Percentiles rank a stretch among this genome's conserved stretches.
phyloP scores from a whole-genome alignment of 2,888 invertebrate species.

The Plusia festucae region DNA sequence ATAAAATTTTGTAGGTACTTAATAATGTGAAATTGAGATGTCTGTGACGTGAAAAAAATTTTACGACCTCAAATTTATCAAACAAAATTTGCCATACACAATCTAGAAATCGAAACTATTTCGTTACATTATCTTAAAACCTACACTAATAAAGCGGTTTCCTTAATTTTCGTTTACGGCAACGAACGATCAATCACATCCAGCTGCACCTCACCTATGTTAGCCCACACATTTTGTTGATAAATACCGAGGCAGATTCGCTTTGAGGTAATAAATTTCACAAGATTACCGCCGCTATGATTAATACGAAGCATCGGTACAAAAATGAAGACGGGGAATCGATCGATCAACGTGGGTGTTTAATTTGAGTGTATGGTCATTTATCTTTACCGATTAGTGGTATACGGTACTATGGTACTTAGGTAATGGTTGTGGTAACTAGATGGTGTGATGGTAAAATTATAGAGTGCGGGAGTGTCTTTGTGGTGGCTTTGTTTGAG shows the following conservation, averaged over 20 bases:
- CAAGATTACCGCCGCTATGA: constrained; percentile 84
- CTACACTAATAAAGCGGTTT: constrained; percentile 1
- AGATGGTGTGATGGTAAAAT: constrained; percentile 47
- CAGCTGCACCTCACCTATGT: constrained; percentile 48
- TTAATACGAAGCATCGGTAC: constrained; percentile 82
- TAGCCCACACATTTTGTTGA: constrained; percentile 87
- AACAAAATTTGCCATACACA: no score
- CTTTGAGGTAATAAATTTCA: constrained; percentile 88
- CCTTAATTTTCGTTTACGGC: not conserved
- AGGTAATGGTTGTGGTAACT: constrained; percentile 73
- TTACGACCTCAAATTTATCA: no score
- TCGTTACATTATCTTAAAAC: not conserved
- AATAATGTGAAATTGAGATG: no score
- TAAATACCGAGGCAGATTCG: constrained; percentile 86
- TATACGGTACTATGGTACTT: constrained; percentile 56
- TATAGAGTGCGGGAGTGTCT: constrained; percentile 33
- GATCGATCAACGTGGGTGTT: constrained; percentile 88
- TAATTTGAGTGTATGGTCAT: constrained; percentile 83
- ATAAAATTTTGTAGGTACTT: no score
- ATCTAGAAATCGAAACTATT: not conserved
- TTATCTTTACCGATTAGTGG: constrained; percentile 82
- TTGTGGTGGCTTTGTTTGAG: constrained; percentile 35
- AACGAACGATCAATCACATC: constrained; percentile 46
- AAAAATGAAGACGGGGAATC: constrained; percentile 83
- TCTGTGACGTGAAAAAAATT: no score